These are phyloP conservation scores for Conus canariensis DNA, from an alignment of 2,888 invertebrate species.

Conservation along the genomic window DNA sequence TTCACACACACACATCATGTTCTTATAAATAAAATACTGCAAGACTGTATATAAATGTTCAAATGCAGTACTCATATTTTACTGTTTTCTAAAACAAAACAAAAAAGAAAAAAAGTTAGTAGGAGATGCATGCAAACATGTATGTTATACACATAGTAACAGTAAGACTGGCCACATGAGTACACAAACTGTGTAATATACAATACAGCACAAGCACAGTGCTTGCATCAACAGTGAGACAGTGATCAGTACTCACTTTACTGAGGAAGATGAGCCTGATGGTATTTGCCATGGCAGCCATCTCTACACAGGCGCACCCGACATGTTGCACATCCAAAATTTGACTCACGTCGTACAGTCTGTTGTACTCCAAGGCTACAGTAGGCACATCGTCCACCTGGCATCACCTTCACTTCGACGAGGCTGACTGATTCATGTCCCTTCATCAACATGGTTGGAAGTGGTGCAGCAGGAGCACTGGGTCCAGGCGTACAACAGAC, in stretches of 20 bases:
- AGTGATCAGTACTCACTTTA: neutral
- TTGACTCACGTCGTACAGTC: neutral
- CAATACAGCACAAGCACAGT: neutral
- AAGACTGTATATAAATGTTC: too few species aligned
- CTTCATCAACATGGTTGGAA: neutral
- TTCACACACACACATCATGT: too few species aligned
- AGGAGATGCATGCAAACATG: too few species aligned
- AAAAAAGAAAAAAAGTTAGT: too few species aligned
- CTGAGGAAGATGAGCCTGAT: neutral
- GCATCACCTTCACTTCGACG: neutral
- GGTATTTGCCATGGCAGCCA: neutral
- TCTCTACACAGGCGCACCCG: neutral
- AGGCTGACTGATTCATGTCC: slow-evolving; percentile 23
- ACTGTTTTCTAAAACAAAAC: too few species aligned
- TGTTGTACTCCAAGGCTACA: slow-evolving; percentile 14
- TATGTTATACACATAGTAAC: too few species aligned
- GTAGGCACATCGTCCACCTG: neutral
- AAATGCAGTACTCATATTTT: too few species aligned
- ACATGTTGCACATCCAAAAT: slow-evolving; percentile 6
- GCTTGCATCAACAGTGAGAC: neutral
- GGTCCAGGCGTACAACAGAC: neutral
- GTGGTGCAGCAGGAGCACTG: neutral
- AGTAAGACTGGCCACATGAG: neutral
- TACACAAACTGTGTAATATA: neutral
- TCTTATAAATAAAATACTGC: too few species aligned